A percentile compares a stretch with the other conserved stretches of the same genome.
phyloP scores from a whole-genome alignment of 2,888 invertebrate species.

The Tubulanus polymorphus region DNA sequence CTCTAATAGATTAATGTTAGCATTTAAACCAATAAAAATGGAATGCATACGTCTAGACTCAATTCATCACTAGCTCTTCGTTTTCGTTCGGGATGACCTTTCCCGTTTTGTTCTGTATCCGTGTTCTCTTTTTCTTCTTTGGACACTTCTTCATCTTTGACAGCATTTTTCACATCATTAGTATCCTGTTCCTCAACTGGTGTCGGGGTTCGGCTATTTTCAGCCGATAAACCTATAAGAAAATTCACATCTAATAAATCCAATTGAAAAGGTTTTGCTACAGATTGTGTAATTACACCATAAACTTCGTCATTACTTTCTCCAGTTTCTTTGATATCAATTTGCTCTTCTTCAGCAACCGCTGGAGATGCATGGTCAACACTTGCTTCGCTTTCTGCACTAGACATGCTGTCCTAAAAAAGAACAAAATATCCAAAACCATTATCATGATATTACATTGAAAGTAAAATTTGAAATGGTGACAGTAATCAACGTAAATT shows the following conservation, averaged over 20 bases:
- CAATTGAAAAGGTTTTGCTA: too few species aligned
- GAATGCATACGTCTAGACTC: slow-evolving; percentile 36
- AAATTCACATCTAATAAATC: too few species aligned
- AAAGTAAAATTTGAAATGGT: too few species aligned
- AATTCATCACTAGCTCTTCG: slow-evolving; percentile 40
- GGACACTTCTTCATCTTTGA: too few species aligned
- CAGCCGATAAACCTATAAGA: too few species aligned
- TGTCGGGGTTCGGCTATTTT: not conserved
- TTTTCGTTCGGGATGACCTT: slow-evolving; percentile 40
- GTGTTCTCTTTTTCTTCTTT: too few species aligned
- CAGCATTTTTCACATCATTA: not conserved
- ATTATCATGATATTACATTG: too few species aligned
- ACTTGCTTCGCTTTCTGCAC: slow-evolving; percentile 37
- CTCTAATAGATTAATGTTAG: not conserved
- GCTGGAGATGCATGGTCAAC: slow-evolving; percentile 35
- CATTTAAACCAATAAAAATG: not conserved
- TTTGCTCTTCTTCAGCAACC: slow-evolving; percentile 20
- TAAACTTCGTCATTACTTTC: too few species aligned
- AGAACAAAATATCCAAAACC: slow-evolving; percentile 6
- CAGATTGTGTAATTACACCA: too few species aligned
- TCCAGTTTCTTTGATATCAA: too few species aligned
- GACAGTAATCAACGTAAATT: too few species aligned
- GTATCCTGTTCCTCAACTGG: not conserved
- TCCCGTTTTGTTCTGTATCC: slow-evolving; percentile 4
- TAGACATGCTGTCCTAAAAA: slow-evolving; percentile 44